Evolutionary conservation across 23 tunicate genomes (phyloP).

Genomic region (Ciona savignyi): DNA sequence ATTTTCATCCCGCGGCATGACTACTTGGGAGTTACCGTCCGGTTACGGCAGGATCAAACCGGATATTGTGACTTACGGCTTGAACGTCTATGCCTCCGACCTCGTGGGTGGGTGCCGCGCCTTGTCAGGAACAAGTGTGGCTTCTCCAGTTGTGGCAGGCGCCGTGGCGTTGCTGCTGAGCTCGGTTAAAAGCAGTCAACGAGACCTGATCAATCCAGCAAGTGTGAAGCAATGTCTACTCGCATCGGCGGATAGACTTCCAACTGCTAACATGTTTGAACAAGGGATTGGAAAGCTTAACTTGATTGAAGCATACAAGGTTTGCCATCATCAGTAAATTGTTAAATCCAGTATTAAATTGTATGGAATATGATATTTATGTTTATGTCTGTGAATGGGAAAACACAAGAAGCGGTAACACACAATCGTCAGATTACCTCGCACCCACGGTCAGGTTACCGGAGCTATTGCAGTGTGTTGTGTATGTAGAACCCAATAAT

Average conservation of each 20-base stretch:
- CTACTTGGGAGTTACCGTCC: conserved; percentile 97
- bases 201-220: conserved; percentile 63
- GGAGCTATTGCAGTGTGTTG: too few species aligned
- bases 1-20: conserved; percentile 99
- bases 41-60: conserved; percentile 98
- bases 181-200: conserved; percentile 29
- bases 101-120: conserved; percentile 56
- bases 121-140: conserved; percentile 98
- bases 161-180: conserved; percentile 86
- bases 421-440: too few species aligned
- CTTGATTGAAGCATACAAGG: conserved; percentile 80
- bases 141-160: conserved; percentile 94
- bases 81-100: conserved; percentile 70
- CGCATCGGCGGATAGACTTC: conserved; percentile 74
- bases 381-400: too few species aligned
- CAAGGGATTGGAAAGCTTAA: conserved; percentile 94
- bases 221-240: conserved; percentile 84
- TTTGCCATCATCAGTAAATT: too few species aligned
- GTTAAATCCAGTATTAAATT: not conserved
- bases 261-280: conserved; percentile 89
- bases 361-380: not conserved
- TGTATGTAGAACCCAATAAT: too few species aligned
- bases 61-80: conserved; percentile 97
- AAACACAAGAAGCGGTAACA: too few species aligned
- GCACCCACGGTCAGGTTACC: too few species aligned